Evolutionary conservation across 2,888 invertebrate genomes (phyloP), one percentile per base, ranked within the genome.

Genomic region (Netelia virgata): DNA sequence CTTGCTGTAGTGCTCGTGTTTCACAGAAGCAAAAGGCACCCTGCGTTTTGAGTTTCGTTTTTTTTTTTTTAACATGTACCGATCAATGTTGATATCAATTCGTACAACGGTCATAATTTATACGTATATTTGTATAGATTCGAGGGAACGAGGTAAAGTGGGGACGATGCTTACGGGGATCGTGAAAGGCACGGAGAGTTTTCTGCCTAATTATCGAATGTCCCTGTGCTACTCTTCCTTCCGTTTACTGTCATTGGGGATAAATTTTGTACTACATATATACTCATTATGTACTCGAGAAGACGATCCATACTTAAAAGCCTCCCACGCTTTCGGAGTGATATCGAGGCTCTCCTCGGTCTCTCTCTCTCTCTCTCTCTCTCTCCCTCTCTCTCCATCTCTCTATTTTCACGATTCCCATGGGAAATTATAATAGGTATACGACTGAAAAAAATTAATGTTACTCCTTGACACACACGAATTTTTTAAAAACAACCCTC

Each of bases 361-460:
- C n/a, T 5, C 61, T n/a, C 28, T 61, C 28, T 61, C 10, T 10
- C 28, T 61, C 28, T 61, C 16, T 43, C 55, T 20, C n/a, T 16
- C 6, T 72, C 79, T 41, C 61, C 3, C 28, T 61, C 28, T 61
- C 11, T 61, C 28, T 61, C 28, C 1, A 9, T 20, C 55, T 20
- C n/a, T 43, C 6, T 72, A 36, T 3, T 36, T 72, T 41, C 23
- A 11, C 41, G 14, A 55, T 43, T 47, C 85, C 75, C 85, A 18
- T 28, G 85, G 85, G 82, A 82, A 85, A 85, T 85, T 79, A 85
- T 70, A 36, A 55, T n/a, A 28, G 53, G 6, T 23, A 76, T 43
- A 11, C 23, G 8, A 14, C 10, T n/a, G 47, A 76, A 59, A 53
- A 43, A 23, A 14, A 76, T 57, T 28, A 59, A 14, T 55, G 10